These are phyloP conservation scores for Celastrina argiolus DNA, from an alignment of 2,888 invertebrate species.

Conservation along the genomic window DNA sequence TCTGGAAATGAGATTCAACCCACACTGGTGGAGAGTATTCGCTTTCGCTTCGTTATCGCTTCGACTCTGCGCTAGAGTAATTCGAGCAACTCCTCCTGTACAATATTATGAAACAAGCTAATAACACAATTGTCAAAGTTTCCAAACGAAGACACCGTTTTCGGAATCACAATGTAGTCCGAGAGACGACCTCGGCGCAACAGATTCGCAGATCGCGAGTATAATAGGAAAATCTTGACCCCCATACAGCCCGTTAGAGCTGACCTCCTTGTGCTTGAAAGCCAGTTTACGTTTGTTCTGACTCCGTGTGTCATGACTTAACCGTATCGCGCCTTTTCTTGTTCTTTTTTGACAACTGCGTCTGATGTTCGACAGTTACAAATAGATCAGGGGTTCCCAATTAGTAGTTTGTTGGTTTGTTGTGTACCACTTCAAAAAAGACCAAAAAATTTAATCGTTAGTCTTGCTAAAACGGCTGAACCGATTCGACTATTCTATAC, in stretches of 20 bases:
- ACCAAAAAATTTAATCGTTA: too few relatives aligned
- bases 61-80: too few relatives aligned
- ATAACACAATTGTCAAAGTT: background rate
- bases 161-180: background rate
- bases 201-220: constrained; percentile 1
- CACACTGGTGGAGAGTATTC: too few relatives aligned
- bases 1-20: too few relatives aligned
- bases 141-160: background rate
- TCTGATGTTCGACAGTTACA: too few relatives aligned
- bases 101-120: background rate
- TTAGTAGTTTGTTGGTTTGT: too few relatives aligned
- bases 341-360: background rate
- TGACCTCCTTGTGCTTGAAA: background rate
- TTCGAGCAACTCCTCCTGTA: background rate
- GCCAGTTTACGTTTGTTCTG: constrained; percentile 11
- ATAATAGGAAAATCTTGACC: constrained; percentile 12
- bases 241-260: constrained; percentile 1
- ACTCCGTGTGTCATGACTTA: background rate
- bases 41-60: too few relatives aligned
- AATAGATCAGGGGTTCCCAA: too few relatives aligned
- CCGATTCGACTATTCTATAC: too few relatives aligned
- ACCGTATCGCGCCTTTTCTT: background rate
- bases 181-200: background rate
- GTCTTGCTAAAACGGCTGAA: too few relatives aligned
- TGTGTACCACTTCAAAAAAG: too few relatives aligned